Base-by-base conservation (phyloP, 2,797 vertebrate species). In the Potorous gilbertii region DNA sequence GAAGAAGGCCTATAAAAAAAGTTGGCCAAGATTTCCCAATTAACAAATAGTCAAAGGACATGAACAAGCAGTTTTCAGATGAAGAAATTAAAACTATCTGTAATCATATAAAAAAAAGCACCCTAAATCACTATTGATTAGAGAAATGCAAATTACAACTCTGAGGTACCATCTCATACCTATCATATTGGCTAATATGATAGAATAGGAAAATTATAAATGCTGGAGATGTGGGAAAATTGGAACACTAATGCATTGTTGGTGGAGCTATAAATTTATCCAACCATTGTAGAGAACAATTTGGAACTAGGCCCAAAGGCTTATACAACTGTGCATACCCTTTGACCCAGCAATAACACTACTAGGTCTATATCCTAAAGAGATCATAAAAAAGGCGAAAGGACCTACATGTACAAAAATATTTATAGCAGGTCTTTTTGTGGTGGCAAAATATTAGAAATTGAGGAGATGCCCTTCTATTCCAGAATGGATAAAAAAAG, bases 1-100 rank as follows among this genome's bases (percentile, higher is more conserved):
- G 5, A 99, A 99, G 97, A 99, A 99, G 99, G 99, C 99, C 18
- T 99, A 99, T 98, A 99, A 99, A 91, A 99, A 91, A 99, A 99
- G 98, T 98, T 99, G 98, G 99, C 99, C 92, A 99, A 99, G 1
- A 4, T 66, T 74, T 5, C 34, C n/a, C 62, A 74, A 74, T 21
- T 74, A n/a, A 40, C 5, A 74, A n/a, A 74, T 40, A 18, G 34
- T 74, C n/a, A 74, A n/a, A 74, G 16, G 16, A 18, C n/a, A 74
- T 18, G 34, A 74, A 74, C 62, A 66, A 34, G 34, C 34, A 74
- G 6, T 74, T n/a, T 74, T 74, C 62, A n/a, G 62, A 18, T n/a
- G 5, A 74, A 74, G 62, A 74, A 74, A 74, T 40, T 74, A 74
- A 74, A 74, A 1, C n/a, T 81, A 46, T 81, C 9, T 81, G 24